These are phyloP conservation scores for Strix occidentalis DNA, from an alignment of 2,797 vertebrate species.

Conservation along the genomic window DNA sequence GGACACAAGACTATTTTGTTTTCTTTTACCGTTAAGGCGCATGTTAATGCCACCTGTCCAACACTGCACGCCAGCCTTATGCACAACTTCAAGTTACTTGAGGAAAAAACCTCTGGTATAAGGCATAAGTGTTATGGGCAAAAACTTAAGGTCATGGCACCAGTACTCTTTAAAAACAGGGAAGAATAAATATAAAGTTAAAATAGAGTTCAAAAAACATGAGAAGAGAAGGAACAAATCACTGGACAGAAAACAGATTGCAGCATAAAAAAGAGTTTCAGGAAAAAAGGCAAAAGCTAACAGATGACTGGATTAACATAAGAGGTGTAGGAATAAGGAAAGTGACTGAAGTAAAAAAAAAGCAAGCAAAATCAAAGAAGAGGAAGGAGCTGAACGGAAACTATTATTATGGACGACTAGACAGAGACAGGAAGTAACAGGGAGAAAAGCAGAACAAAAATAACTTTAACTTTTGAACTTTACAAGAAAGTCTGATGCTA, in stretches of 20 bases:
- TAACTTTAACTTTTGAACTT: neutral
- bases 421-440: neutral
- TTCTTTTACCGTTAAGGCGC: neutral
- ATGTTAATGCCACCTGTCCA: neutral
- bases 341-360: neutral
- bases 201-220: neutral
- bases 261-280: neutral
- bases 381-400: neutral
- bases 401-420: neutral
- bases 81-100: neutral
- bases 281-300: neutral
- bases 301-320: neutral
- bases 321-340: neutral
- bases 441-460: neutral
- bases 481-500: neutral
- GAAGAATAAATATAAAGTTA: neutral
- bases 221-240: neutral
- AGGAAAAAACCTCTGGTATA: neutral
- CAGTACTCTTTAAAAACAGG: neutral
- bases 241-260: neutral
- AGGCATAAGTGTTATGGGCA: neutral
- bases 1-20: neutral
- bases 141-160: neutral
- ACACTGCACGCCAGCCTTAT: neutral
- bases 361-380: neutral